Conservation (phyloP, 2,888 invertebrate genomes). For the Molanna angustata region DNA sequence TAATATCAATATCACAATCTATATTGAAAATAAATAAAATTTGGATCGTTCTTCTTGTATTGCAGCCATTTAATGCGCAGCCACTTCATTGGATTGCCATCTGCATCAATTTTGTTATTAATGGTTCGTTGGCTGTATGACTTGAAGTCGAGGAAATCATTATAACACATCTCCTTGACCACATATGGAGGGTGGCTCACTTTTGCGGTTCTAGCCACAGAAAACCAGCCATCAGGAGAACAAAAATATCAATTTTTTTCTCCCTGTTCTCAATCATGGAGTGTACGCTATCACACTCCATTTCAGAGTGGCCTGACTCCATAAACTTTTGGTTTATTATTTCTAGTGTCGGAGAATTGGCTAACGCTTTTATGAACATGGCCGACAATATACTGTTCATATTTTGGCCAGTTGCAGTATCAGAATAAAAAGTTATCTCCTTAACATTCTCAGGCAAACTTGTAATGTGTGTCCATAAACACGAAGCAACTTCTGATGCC, state of each 20-base stretch:
- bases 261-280: conserved; percentile 7
- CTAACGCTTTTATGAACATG: conserved; percentile 5
- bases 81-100: too few relatives aligned
- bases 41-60: too few relatives aligned
- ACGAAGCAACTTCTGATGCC: conserved; percentile 6
- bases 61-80: too few relatives aligned
- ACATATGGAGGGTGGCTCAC: background rate
- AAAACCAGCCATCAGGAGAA: conserved; percentile 1
- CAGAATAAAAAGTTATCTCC: conserved; percentile 4
- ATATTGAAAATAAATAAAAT: too few relatives aligned
- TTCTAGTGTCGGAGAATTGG: too few relatives aligned
- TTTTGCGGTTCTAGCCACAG: background rate
- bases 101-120: too few relatives aligned
- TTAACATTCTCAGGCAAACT: background rate
- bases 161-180: background rate
- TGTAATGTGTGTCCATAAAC: background rate
- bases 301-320: conserved; percentile 14
- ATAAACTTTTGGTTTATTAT: conserved; percentile 10
- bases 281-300: conserved; percentile 13
- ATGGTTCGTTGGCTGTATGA: background rate
- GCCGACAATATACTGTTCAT: background rate
- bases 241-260: conserved; percentile 3
- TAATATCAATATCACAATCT: too few relatives aligned
- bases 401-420: conserved; percentile 7
- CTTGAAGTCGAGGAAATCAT: background rate